These are phyloP conservation scores for Rhyacichthys aspro DNA, from an alignment of 2,797 vertebrate genomes.

Conservation along the genomic window DNA sequence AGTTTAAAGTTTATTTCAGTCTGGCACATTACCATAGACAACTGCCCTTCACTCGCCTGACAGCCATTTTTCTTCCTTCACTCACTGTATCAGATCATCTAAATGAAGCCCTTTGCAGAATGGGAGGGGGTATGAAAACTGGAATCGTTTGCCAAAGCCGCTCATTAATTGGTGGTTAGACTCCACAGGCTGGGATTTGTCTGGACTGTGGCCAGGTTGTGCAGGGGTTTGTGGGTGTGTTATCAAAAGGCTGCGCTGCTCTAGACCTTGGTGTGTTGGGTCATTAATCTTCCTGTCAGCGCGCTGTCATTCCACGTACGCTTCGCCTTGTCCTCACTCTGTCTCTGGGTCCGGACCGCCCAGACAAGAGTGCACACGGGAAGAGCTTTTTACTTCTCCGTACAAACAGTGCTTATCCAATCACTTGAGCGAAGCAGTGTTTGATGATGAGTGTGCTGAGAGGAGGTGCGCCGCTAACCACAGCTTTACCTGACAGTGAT, in stretches of 20 bases:
- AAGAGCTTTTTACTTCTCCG: conserved; percentile 28
- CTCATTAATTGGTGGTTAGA: conserved; percentile 63
- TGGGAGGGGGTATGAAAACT: conserved; percentile 5
- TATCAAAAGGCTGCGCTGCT: conserved; percentile 62
- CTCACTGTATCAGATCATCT: conserved; percentile 45
- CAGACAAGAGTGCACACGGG: conserved; percentile 15
- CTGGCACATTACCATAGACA: too few species aligned
- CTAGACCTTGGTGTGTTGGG: conserved; percentile 59
- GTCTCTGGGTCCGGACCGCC: conserved; percentile 12
- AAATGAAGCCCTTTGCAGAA: conserved; percentile 42
- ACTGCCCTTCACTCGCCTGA: too few species aligned
- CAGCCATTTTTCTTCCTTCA: too few species aligned
- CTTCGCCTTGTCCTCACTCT: conserved; percentile 32
- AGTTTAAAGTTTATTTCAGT: too few species aligned
- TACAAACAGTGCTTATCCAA: conserved; percentile 59
- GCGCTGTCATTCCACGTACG: conserved; percentile 52
- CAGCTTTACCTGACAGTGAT: conserved; percentile 50
- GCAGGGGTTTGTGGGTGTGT: conserved; percentile 36
- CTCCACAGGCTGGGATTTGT: conserved; percentile 62
- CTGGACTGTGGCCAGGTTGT: conserved; percentile 60
- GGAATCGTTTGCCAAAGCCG: conserved; percentile 29
- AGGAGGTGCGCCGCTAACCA: conserved; percentile 16
- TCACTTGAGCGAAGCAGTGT: conserved; percentile 68
- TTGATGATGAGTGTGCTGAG: conserved; percentile 54
- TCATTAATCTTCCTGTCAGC: conserved; percentile 75